These are phyloP conservation scores for Deilephila elpenor DNA, from an alignment of 2,888 invertebrate species.

Conservation along the genomic window DNA sequence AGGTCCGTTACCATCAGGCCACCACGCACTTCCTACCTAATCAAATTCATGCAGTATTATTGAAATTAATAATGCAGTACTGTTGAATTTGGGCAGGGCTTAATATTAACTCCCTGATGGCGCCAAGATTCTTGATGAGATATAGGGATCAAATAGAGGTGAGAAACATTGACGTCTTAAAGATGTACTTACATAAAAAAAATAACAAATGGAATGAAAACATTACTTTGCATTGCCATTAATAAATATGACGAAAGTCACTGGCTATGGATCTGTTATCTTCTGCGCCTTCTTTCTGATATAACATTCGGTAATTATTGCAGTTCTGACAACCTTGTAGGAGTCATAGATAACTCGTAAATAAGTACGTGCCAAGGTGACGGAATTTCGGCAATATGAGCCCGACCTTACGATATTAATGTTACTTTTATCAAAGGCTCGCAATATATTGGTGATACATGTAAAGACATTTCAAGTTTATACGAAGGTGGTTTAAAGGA, in stretches of 20 bases:
- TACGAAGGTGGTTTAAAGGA: too few species aligned
- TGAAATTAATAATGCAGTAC: too few species aligned
- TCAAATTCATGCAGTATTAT: too few species aligned
- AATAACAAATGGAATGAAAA: background rate
- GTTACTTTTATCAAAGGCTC: constrained; percentile 5
- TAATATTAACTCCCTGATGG: too few species aligned
- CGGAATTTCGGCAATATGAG: constrained; percentile 47
- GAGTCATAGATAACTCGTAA: constrained; percentile 45
- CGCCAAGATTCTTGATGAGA: too few species aligned
- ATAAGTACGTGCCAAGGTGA: constrained; percentile 54
- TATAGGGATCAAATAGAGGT: too few species aligned
- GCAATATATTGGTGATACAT: background rate
- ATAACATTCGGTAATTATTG: constrained; percentile 38
- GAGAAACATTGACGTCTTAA: background rate
- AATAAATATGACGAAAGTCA: background rate
- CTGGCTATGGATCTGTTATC: constrained; percentile 28
- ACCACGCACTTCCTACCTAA: too few species aligned
- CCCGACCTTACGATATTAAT: constrained; percentile 38
- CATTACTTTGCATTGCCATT: constrained; percentile 1
- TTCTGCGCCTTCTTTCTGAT: constrained; percentile 31
- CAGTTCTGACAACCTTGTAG: constrained; percentile 49
- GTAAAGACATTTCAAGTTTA: background rate
- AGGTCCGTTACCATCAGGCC: too few species aligned
- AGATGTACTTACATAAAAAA: background rate
- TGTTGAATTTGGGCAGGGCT: too few species aligned